Evolutionary conservation across 2,797 vertebrate species (phyloP).

Genomic region (Meda fulgida): DNA sequence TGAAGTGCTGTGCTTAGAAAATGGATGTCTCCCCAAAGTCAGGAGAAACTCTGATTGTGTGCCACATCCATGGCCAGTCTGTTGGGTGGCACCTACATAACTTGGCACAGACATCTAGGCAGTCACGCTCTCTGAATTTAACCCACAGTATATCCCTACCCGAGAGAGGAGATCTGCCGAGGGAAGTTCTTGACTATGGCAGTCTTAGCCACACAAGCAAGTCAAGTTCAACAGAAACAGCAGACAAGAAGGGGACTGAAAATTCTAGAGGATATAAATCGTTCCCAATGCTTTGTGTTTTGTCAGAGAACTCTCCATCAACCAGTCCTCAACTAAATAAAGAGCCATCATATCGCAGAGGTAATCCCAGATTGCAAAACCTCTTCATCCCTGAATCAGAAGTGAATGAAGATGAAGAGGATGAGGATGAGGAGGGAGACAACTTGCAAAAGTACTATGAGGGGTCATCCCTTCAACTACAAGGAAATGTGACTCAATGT

Average conservation of each 20-base stretch:
- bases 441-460: slow-evolving; percentile 76
- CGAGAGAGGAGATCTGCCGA: slow-evolving; percentile 80
- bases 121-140: slow-evolving; percentile 81
- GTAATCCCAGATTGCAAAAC: slow-evolving; percentile 77
- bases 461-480: slow-evolving; percentile 76
- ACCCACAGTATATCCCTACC: slow-evolving; percentile 80
- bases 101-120: slow-evolving; percentile 76
- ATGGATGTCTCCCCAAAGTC: slow-evolving; percentile 91
- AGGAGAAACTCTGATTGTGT: slow-evolving; percentile 89
- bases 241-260: slow-evolving; percentile 55
- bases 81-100: slow-evolving; percentile 82
- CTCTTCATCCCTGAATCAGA: slow-evolving; percentile 83
- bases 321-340: slow-evolving; percentile 52
- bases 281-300: slow-evolving; percentile 54
- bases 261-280: slow-evolving; percentile 54
- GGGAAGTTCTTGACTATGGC: slow-evolving; percentile 77
- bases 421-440: slow-evolving; percentile 76
- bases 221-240: slow-evolving; percentile 67
- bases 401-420: slow-evolving; percentile 81
- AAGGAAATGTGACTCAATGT: slow-evolving; percentile 77
- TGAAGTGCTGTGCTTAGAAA: slow-evolving; percentile 52
- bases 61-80: slow-evolving; percentile 88
- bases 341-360: slow-evolving; percentile 48
- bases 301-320: slow-evolving; percentile 60
- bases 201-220: slow-evolving; percentile 75